A percentile compares a stretch with the other conserved stretches of the same genome.
Evolutionary conservation across 2,888 invertebrate genomes (phyloP).

Genomic region (Atethmia centrago): DNA sequence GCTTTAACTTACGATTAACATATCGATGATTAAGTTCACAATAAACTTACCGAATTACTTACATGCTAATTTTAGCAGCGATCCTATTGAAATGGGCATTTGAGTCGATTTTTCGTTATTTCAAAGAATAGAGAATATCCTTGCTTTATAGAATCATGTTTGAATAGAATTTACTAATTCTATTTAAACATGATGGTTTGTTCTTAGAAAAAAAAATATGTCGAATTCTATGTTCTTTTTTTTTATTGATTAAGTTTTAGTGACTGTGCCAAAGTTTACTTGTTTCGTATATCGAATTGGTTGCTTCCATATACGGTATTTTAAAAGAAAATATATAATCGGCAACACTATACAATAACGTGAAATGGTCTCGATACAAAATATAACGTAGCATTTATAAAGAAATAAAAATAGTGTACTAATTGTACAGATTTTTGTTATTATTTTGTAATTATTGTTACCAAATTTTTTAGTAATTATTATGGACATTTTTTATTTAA

Average conservation of each 20-base stretch:
- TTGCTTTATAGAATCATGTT: no score
- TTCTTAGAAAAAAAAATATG: conserved; percentile 31
- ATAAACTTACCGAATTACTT: conserved; percentile 65
- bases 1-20: conserved; percentile 58
- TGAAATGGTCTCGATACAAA: conserved; percentile 63
- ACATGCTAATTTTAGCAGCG: conserved; percentile 69
- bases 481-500: conserved; percentile 56
- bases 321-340: conserved; percentile 51
- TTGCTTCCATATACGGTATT: conserved; percentile 47
- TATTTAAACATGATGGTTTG: conserved; percentile 11
- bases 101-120: conserved; percentile 65
- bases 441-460: conserved; percentile 69
- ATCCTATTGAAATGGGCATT: conserved; percentile 59
- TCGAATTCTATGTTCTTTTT: conserved; percentile 43
- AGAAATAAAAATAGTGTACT: conserved; percentile 67
- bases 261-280: conserved; percentile 64
- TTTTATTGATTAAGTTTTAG: conserved; percentile 33
- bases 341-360: conserved; percentile 60
- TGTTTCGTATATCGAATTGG: conserved; percentile 51
- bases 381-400: conserved; percentile 75
- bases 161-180: no score
- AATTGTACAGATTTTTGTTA: conserved; percentile 70
- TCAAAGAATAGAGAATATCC: background rate
- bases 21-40: conserved; percentile 50
- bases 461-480: conserved; percentile 64